phyloP scores from a whole-genome alignment of 2,113 vertebrate genomes.

The Phaethon lepturus region DNA sequence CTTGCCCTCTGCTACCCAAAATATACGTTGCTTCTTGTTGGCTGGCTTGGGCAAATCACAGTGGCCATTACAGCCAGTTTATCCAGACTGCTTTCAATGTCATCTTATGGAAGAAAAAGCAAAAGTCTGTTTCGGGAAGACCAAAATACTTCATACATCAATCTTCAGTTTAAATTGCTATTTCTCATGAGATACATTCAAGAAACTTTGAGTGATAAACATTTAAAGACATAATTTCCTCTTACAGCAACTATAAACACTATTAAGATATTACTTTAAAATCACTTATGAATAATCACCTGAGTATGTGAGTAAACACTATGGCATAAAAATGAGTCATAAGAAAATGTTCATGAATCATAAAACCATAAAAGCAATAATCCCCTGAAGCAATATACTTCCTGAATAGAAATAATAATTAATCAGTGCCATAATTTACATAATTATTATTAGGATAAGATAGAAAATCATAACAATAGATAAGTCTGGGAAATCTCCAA shows the following conservation, averaged over 20 bases:
- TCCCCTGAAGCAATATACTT: background rate
- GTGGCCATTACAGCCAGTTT: background rate
- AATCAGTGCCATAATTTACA: background rate
- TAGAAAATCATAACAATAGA: background rate
- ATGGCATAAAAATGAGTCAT: background rate
- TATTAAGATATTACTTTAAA: background rate
- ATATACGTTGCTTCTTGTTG: background rate
- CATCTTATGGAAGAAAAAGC: background rate
- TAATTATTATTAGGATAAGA: background rate
- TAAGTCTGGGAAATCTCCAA: background rate
- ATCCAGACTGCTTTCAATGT: background rate
- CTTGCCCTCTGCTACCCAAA: background rate
- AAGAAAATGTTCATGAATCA: background rate
- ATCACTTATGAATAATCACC: background rate
- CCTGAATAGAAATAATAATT: background rate
- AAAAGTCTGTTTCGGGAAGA: background rate
- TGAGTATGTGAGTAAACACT: background rate
- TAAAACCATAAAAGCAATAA: background rate
- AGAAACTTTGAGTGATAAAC: background rate
- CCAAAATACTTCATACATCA: background rate
- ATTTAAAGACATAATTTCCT: background rate
- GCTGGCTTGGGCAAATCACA: background rate
- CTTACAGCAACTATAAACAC: background rate
- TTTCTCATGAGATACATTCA: background rate
- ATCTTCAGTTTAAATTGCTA: background rate